Evolutionary conservation across 2,888 invertebrate species (phyloP).

Genomic region (Orthosia cruda): DNA sequence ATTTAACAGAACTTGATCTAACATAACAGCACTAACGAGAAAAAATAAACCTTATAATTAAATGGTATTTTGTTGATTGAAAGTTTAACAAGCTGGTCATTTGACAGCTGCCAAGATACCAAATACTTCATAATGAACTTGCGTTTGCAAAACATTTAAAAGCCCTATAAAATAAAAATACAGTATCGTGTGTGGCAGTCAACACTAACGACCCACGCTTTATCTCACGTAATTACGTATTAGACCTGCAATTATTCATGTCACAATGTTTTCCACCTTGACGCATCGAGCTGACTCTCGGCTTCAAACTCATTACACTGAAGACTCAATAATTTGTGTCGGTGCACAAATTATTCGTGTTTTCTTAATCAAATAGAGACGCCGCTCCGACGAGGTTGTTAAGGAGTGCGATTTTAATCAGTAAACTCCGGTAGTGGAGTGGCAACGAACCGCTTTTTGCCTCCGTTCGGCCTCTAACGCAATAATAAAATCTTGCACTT

Average conservation of each 20-base stretch:
- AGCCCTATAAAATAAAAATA: slow-evolving; percentile 29
- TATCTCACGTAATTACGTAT: slow-evolving; percentile 81
- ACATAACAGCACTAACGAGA: slow-evolving; percentile 17
- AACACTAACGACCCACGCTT: slow-evolving; percentile 77
- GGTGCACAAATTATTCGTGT: slow-evolving; percentile 71
- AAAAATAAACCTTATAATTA: slow-evolving; percentile 28
- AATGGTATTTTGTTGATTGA: slow-evolving; percentile 24
- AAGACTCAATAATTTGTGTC: slow-evolving; percentile 71
- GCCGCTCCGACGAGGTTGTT: slow-evolving; percentile 67
- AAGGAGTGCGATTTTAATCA: slow-evolving; percentile 82
- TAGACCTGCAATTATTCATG: slow-evolving; percentile 77
- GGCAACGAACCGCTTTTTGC: slow-evolving; percentile 69
- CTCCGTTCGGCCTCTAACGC: slow-evolving; percentile 78
- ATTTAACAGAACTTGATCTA: slow-evolving; percentile 25
- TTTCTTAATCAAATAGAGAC: slow-evolving; percentile 76
- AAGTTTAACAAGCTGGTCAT: slow-evolving; percentile 36
- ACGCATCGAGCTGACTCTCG: slow-evolving; percentile 67
- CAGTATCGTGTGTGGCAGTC: slow-evolving; percentile 64
- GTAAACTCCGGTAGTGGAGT: slow-evolving; percentile 70
- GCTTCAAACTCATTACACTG: slow-evolving; percentile 63
- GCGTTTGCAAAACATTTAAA: slow-evolving; percentile 44
- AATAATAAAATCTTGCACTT: slow-evolving; percentile 88
- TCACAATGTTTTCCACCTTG: slow-evolving; percentile 77
- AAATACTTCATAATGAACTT: slow-evolving; percentile 20
- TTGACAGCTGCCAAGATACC: slow-evolving; percentile 41